Conservation (phyloP, 2,797 vertebrate species). For the Channallabes apus region DNA sequence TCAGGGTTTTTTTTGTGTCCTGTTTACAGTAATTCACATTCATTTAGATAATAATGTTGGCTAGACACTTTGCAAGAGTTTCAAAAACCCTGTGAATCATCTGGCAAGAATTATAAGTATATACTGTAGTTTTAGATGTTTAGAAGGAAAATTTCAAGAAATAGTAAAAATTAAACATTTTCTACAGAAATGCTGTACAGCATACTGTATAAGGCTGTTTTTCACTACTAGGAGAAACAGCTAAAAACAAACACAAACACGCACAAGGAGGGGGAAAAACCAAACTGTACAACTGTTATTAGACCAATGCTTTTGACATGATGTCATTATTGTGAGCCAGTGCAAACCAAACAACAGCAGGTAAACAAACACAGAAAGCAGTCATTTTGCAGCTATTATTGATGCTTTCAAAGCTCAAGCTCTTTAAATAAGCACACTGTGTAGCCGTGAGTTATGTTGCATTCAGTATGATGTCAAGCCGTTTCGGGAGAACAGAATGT, state of each 20-base stretch:
- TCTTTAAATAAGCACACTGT: conserved; percentile 20
- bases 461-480: conserved; percentile 26
- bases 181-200: background rate
- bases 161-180: background rate
- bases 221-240: conserved; percentile 5
- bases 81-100: background rate
- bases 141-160: background rate
- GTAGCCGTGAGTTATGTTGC: conserved; percentile 2
- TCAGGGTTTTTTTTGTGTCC: background rate
- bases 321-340: conserved; percentile 40
- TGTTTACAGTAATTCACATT: conserved; percentile 8
- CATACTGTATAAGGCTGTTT: background rate
- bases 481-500: background rate
- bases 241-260: conserved; percentile 40
- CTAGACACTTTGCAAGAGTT: conserved; percentile 9
- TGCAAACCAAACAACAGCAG: conserved; percentile 38
- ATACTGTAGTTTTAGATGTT: background rate
- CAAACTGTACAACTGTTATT: conserved; percentile 38
- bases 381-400: conserved; percentile 31
- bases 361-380: conserved; percentile 20
- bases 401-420: background rate
- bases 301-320: conserved; percentile 32
- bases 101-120: background rate
- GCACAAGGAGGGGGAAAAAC: conserved; percentile 20
- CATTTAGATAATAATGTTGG: conserved; percentile 11